Evolutionary conservation across 2,113 vertebrate genomes (phyloP).

Genomic region (Corydoras maculifer): DNA sequence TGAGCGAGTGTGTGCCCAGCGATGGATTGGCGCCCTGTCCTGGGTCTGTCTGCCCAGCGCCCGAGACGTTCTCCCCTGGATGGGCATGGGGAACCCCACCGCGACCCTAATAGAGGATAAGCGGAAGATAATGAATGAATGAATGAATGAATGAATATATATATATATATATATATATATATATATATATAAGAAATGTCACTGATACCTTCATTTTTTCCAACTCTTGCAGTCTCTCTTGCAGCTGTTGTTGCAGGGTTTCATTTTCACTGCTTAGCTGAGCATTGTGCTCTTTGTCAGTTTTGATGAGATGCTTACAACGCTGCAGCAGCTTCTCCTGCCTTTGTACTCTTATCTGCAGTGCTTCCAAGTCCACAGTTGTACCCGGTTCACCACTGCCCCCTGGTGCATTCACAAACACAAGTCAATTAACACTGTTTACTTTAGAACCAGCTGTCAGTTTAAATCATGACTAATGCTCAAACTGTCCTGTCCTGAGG

Average conservation of each 20-base stretch:
- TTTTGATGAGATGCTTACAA: conserved; percentile 77
- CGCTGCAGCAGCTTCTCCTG: conserved; percentile 86
- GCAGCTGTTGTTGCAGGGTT: conserved; percentile 85
- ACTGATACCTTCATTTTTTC: conserved; percentile 87
- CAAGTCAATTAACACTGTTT: not conserved
- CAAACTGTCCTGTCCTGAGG: no score
- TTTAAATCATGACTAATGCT: no score
- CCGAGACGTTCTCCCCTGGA: no score
- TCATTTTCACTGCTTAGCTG: conserved; percentile 86
- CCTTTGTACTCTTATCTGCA: conserved; percentile 78
- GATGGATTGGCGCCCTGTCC: no score
- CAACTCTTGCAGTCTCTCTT: conserved; percentile 88
- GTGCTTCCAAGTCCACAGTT: conserved; percentile 60
- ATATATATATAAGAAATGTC: not conserved
- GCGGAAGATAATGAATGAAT: no score
- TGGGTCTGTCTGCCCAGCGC: no score
- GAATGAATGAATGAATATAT: no score
- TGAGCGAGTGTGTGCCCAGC: no score
- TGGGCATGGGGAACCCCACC: no score
- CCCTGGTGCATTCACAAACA: not conserved
- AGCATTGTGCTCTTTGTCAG: conserved; percentile 73
- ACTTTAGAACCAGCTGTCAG: no score
- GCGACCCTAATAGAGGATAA: no score
- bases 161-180: no score
- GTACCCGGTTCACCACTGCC: conserved; percentile 10